Conservation (phyloP, 2,888 invertebrate species). For the Lathronympha strigana region DNA sequence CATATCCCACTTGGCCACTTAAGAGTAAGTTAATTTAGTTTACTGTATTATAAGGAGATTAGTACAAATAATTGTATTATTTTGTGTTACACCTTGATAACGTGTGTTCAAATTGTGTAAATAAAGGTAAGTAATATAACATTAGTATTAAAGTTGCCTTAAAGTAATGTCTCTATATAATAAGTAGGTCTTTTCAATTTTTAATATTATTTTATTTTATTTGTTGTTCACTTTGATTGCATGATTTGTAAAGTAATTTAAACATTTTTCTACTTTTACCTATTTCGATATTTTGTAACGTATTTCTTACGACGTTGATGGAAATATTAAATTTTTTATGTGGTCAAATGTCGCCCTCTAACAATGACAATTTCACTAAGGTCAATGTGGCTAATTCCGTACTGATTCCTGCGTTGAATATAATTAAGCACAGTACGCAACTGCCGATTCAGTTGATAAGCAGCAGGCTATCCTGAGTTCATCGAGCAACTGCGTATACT, state of each 20-base stretch:
- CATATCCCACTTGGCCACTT: conserved; percentile 79
- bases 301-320: background rate
- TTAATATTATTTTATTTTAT: conserved; percentile 20
- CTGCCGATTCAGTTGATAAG: too few species aligned
- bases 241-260: conserved; percentile 11
- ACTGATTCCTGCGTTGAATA: too few species aligned
- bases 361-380: too few species aligned
- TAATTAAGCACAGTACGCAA: too few species aligned
- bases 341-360: too few species aligned
- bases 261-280: conserved; percentile 1
- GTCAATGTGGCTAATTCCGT: too few species aligned
- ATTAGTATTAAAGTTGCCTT: conserved; percentile 51
- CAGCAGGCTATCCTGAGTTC: too few species aligned
- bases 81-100: conserved; percentile 55
- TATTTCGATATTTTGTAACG: background rate
- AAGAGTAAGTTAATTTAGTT: conserved; percentile 51
- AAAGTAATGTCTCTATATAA: conserved; percentile 42
- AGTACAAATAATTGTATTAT: conserved; percentile 65
- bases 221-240: conserved; percentile 6
- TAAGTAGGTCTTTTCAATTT: conserved; percentile 40
- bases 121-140: conserved; percentile 50
- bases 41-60: conserved; percentile 52
- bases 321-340: background rate
- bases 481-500: too few species aligned
- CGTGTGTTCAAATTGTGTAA: conserved; percentile 65